Percentiles rank a stretch among this genome's conserved stretches.
These are phyloP conservation scores for Corbicula japonica DNA, from an alignment of 2,888 invertebrate genomes.

Conservation along the genomic window DNA sequence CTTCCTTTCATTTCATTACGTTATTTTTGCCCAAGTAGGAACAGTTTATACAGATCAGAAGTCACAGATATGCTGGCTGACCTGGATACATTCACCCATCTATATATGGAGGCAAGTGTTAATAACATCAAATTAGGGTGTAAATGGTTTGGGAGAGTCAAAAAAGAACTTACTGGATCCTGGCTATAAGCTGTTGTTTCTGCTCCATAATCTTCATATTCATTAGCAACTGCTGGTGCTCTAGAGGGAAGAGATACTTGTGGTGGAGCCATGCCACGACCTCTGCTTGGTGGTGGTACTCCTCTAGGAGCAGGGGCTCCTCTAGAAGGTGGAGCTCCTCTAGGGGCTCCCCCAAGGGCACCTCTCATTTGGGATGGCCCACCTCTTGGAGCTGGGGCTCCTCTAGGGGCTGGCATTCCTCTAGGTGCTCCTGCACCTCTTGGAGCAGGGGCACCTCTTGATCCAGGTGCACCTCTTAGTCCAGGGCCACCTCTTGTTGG, in stretches of 20 bases:
- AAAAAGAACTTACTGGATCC: slow-evolving; percentile 33
- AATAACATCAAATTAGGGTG: no score
- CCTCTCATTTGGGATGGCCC: no score
- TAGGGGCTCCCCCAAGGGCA: no score
- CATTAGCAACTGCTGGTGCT: slow-evolving; percentile 41
- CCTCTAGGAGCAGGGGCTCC: slow-evolving; percentile 58
- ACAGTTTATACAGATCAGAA: no score
- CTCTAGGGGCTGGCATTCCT: slow-evolving; percentile 61
- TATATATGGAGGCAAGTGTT: no score
- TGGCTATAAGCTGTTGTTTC: slow-evolving; percentile 29
- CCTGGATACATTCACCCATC: no score
- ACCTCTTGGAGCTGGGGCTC: slow-evolving; percentile 58
- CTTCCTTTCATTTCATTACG: no score
- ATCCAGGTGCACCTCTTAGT: slow-evolving; percentile 27
- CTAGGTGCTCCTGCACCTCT: slow-evolving; percentile 30
- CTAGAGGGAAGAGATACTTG: slow-evolving; percentile 5
- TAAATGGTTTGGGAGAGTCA: no score
- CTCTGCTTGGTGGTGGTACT: slow-evolving; percentile 12
- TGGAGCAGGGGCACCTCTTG: slow-evolving; percentile 49
- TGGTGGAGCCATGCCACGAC: slow-evolving; percentile 25
- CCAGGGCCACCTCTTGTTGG: slow-evolving; percentile 36
- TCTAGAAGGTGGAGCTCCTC: slow-evolving; percentile 34
- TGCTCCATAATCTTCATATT: slow-evolving; percentile 73
- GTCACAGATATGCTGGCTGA: no score
- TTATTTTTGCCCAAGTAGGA: no score